A percentile compares a stretch with the other conserved stretches of the same genome.
phyloP scores from a whole-genome alignment of 2,888 invertebrate genomes.

The Hirtodrosophila cameraria region DNA sequence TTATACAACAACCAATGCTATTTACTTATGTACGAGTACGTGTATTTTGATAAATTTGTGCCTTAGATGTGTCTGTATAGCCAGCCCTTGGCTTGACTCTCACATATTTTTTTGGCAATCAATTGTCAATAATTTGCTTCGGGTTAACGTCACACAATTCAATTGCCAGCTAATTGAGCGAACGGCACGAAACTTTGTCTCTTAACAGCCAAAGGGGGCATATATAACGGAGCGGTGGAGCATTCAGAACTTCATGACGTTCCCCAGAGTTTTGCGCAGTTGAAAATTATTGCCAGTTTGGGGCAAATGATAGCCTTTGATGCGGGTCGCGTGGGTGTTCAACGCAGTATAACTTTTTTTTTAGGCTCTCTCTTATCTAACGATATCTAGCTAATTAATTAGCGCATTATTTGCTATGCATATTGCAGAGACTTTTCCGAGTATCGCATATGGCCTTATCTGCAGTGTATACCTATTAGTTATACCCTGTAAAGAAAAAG shows the following conservation, averaged over 20 bases:
- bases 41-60: conserved; percentile 11
- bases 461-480: conserved; percentile 9
- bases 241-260: conserved; percentile 28
- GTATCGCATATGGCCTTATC: conserved; percentile 37
- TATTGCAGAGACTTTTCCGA: conserved; percentile 25
- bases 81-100: conserved; percentile 40
- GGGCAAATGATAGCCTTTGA: conserved; percentile 3
- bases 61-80: conserved; percentile 15
- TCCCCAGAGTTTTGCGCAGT: conserved; percentile 49
- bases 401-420: conserved; percentile 45
- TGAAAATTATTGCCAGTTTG: conserved; percentile 12
- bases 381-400: conserved; percentile 68
- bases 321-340: conserved; percentile 7
- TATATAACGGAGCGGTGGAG: not conserved
- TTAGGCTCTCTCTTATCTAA: conserved; percentile 46
- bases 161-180: conserved; percentile 62
- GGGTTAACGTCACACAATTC: conserved; percentile 52
- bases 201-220: not conserved
- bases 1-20: conserved; percentile 10
- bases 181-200: conserved; percentile 9
- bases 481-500: conserved; percentile 20
- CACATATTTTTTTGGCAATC: conserved; percentile 68
- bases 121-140: conserved; percentile 46
- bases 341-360: conserved; percentile 5
- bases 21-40: conserved; percentile 1